phyloP scores from a whole-genome alignment of 2,113 vertebrate species.

The Peromyscus californicus region DNA sequence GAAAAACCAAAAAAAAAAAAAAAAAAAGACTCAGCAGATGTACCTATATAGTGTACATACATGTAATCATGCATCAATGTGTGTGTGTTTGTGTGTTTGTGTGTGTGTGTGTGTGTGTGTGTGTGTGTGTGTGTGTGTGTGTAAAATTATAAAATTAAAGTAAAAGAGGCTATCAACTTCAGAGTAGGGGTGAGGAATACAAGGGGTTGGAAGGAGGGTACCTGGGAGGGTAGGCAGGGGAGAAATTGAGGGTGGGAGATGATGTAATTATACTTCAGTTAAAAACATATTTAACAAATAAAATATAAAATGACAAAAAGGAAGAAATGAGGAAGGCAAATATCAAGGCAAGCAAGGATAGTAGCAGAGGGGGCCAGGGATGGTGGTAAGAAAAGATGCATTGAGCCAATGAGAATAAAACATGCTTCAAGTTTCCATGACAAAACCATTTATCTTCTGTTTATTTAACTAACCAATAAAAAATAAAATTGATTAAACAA shows the following conservation, averaged over 20 bases:
- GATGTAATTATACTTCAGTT: background rate
- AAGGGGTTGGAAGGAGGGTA: too few relatives aligned
- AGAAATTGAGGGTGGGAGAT: background rate
- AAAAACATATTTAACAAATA: background rate
- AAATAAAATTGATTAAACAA: background rate
- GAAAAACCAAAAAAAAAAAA: too few relatives aligned
- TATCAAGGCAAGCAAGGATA: background rate
- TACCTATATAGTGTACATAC: background rate
- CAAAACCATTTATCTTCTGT: background rate
- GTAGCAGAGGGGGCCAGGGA: background rate
- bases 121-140: background rate
- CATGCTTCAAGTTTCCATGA: too few relatives aligned
- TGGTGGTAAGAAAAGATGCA: background rate
- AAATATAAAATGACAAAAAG: background rate
- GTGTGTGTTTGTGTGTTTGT: background rate
- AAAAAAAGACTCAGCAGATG: background rate
- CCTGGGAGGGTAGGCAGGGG: fast-evolving
- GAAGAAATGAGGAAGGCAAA: background rate
- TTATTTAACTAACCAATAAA: background rate
- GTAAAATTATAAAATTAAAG: background rate
- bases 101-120: background rate
- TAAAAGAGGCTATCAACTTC: background rate
- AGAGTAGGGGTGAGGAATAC: background rate
- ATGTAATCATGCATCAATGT: background rate
- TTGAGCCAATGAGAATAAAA: background rate